Conservation (phyloP, 2,888 invertebrate species). For the Sipha maydis region DNA sequence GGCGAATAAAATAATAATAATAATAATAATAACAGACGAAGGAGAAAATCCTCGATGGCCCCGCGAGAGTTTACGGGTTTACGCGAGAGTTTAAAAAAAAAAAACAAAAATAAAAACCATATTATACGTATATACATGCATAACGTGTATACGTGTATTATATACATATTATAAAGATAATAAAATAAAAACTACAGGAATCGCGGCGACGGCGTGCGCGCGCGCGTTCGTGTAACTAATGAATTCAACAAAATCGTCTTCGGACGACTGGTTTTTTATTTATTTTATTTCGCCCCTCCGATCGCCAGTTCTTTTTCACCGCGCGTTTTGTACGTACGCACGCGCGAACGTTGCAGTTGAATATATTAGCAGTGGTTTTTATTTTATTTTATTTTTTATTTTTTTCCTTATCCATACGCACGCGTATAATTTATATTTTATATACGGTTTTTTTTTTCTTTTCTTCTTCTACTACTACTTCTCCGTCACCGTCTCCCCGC, state of each 20-base stretch:
- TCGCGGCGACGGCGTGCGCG: not conserved
- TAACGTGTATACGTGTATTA: not conserved
- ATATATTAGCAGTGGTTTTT: conserved; percentile 50
- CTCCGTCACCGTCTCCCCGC: not conserved
- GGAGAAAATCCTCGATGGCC: conserved; percentile 1
- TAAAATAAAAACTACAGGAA: conserved; percentile 40
- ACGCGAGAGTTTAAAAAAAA: no score
- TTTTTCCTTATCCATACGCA: not conserved
- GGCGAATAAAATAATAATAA: conserved; percentile 1
- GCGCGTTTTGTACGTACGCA: not conserved
- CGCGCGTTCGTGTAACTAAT: conserved; percentile 45
- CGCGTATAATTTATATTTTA: conserved; percentile 13
- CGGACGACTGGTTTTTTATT: conserved; percentile 47
- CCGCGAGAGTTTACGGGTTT: conserved; percentile 29
- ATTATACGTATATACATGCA: not conserved
- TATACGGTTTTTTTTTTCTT: not conserved
- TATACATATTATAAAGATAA: not conserved
- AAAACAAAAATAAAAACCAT: not conserved
- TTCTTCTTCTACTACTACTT: not conserved
- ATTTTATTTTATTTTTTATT: no score
- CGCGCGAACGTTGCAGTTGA: conserved; percentile 21
- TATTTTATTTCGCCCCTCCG: not conserved
- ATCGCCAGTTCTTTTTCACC: conserved; percentile 17
- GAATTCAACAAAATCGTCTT: conserved; percentile 54
- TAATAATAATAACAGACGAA: conserved; percentile 25